These are phyloP conservation scores for Brachionus asplanchnoidis DNA, from an alignment of 1,140 invertebrate genomes.

Conservation along the genomic window DNA sequence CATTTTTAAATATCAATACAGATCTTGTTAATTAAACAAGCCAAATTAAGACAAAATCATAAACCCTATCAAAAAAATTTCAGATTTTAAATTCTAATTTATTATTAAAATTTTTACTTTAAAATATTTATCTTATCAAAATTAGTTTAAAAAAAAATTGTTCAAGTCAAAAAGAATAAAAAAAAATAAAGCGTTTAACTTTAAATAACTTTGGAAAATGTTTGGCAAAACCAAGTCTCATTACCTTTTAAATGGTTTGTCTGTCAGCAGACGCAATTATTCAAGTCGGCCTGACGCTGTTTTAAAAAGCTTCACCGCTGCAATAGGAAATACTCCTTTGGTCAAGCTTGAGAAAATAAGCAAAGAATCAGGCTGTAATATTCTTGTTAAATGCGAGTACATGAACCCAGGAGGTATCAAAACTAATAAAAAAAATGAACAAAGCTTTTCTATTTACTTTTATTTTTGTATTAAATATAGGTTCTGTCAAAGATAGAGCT, in stretches of 20 bases:
- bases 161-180: neutral
- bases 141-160: neutral
- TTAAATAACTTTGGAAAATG: neutral
- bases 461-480: neutral
- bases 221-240: neutral
- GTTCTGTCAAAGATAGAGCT: slow-evolving; percentile 57
- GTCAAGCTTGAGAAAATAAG: slow-evolving; percentile 54
- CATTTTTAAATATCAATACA: too few species aligned
- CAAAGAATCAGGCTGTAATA: slow-evolving; percentile 56
- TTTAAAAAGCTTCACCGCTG: neutral
- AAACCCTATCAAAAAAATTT: neutral
- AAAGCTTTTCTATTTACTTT: neutral
- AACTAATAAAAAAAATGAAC: neutral
- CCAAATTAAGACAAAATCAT: neutral
- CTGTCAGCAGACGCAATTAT: neutral
- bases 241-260: neutral
- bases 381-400: slow-evolving; percentile 56
- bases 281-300: neutral
- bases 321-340: slow-evolving; percentile 51
- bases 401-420: slow-evolving; percentile 53
- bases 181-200: neutral
- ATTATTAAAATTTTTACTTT: neutral
- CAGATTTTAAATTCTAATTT: neutral
- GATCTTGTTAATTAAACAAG: neutral
- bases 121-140: neutral